Evolutionary conservation across 2,113 vertebrate genomes (phyloP), one percentile per base, ranked within the genome.

Genomic region (Chaetura pelagica): DNA sequence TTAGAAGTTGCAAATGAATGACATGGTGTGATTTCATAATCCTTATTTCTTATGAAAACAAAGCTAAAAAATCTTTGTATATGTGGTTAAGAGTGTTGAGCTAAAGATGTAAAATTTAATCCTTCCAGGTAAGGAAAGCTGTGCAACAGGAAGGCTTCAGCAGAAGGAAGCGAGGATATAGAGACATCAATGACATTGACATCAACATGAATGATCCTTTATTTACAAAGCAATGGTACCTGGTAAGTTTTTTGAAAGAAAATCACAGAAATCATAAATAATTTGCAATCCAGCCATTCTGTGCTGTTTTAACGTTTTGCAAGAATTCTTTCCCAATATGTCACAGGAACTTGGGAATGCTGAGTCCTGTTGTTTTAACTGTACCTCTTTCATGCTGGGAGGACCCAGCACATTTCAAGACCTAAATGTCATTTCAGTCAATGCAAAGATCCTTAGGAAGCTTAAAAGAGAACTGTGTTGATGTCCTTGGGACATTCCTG

Each of bases 201-300:
- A 98, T 99, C 96, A 99, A 99, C 94, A 99, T 99, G 98, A 99
- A 98, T 5, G 99, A 99, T 94, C 99, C 99, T 76, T 98, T 99
- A 81, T 99, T 99, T 97, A 98, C 98, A 29, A 99, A 99, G 96
- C 99, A 99, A 57, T 99, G 99, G 99, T 99, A 99, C 95, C 98
- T 99, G 98, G 99, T 99, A 98, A 99, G 87, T 95, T 71, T 77
- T 76, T 77, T 76, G 42, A 87, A 74, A 74, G 42, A 26, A 38
- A 64, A 84, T 83, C 71, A 77, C 40, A 12, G 10, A 30, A 44
- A 27, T 76, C 12, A 3, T 40, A 52, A 15, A 17, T 58, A 73
- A 46, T 46, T 68, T 32, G 5, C 12, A 34, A 67, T n/a, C 10
- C 23, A 30, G 27, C 42, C 15, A 3, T 61, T 88, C 34, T 48